phyloP scores from a whole-genome alignment of 2,113 vertebrate genomes.

The Falcunculus frontatus region DNA sequence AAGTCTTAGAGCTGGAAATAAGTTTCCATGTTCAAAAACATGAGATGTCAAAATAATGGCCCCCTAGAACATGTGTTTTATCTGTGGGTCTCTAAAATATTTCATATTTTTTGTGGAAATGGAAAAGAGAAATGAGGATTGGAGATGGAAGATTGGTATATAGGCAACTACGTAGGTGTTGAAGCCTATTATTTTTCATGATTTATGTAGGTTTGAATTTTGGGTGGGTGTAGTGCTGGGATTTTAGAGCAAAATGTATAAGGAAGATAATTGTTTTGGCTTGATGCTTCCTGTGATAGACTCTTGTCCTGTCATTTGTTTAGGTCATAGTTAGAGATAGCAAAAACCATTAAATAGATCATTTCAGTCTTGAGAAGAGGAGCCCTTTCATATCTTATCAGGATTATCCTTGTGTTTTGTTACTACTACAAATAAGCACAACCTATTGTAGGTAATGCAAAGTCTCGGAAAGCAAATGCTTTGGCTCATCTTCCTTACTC shows the following conservation, averaged over 20 bases:
- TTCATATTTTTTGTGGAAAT: neutral
- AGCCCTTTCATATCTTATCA: neutral
- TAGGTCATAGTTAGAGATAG: neutral
- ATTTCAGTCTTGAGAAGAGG: neutral
- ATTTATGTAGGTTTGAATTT: neutral
- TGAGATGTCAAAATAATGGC: neutral
- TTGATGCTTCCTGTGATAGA: neutral
- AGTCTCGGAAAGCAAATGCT: neutral
- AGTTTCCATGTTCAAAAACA: neutral
- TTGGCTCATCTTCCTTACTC: neutral
- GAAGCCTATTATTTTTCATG: neutral
- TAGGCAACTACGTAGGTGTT: neutral
- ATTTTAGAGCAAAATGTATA: neutral
- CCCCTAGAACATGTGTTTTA: neutral
- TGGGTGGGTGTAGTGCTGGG: neutral
- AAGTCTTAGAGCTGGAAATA: neutral
- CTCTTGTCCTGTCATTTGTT: neutral
- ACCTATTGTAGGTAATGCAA: neutral
- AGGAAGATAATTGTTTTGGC: neutral
- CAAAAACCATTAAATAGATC: neutral
- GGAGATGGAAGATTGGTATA: neutral
- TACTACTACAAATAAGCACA: neutral
- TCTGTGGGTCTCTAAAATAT: neutral
- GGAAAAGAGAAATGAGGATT: neutral
- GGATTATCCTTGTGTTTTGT: neutral